phyloP scores from a whole-genome alignment of 2,797 vertebrate species.

The Chlorospingus flavigularis region DNA sequence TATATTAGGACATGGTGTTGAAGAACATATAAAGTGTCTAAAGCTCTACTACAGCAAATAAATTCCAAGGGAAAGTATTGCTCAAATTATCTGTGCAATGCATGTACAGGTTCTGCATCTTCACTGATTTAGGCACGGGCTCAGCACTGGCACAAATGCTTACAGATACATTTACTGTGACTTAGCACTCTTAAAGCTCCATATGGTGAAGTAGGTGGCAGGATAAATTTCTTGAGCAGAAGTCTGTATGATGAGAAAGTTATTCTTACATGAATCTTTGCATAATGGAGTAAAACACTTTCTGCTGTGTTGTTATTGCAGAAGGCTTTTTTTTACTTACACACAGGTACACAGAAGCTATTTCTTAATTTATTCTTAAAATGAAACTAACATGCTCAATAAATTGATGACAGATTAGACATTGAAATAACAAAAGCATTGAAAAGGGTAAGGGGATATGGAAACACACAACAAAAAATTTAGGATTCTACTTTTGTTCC shows the following conservation, averaged over 20 bases:
- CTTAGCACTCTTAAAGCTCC: background rate
- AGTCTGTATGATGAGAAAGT: background rate
- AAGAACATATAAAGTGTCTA: background rate
- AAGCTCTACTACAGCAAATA: background rate
- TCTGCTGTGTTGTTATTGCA: background rate
- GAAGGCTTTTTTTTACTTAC: background rate
- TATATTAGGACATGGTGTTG: background rate
- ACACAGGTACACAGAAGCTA: background rate
- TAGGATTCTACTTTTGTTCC: background rate
- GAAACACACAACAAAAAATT: background rate
- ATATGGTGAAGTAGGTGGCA: constrained; percentile 16
- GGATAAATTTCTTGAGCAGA: constrained; percentile 33
- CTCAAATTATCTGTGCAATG: background rate
- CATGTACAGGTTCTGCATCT: background rate
- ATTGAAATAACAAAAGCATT: background rate
- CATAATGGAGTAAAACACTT: background rate
- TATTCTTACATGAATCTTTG: background rate
- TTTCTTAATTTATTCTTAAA: background rate
- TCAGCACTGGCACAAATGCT: background rate
- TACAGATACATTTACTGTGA: background rate
- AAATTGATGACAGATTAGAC: background rate
- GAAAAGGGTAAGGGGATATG: background rate
- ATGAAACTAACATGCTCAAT: background rate
- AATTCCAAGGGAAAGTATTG: background rate
- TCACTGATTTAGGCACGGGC: background rate